Evolutionary conservation across 2,113 vertebrate genomes (phyloP).

Genomic region (Atlantisia rogersi): DNA sequence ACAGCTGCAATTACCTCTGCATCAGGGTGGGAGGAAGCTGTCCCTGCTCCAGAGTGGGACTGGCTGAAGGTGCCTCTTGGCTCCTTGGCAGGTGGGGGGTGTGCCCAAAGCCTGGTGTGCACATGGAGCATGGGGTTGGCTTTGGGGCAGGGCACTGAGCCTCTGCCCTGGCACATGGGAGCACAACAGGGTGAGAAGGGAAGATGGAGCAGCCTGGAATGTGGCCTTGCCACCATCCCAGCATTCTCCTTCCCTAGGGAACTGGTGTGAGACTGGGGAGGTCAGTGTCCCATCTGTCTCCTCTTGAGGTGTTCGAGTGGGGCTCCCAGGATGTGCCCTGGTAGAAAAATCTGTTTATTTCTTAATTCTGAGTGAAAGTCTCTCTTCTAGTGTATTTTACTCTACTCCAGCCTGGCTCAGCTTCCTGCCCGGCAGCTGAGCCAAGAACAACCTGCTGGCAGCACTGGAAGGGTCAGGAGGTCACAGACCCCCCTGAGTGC

Average conservation of each 20-base stretch:
- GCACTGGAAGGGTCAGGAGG: no score
- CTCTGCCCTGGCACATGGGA: fast-evolving
- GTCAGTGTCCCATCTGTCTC: background rate
- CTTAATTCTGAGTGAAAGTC: background rate
- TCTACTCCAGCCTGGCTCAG: background rate
- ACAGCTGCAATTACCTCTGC: background rate
- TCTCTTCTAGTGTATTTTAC: background rate
- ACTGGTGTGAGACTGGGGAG: background rate
- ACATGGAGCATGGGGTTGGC: background rate
- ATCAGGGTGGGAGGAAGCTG: background rate
- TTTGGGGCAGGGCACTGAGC: background rate
- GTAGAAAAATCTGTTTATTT: background rate
- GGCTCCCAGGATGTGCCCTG: background rate
- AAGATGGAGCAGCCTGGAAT: background rate
- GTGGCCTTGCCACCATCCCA: no score
- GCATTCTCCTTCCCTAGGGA: background rate
- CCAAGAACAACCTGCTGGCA: background rate
- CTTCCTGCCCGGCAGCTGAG: background rate
- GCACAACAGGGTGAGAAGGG: no score
- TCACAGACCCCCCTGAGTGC: no score
- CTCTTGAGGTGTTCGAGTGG: background rate
- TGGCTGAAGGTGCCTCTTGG: no score
- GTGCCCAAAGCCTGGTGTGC: background rate
- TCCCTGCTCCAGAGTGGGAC: no score
- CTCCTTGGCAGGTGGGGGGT: background rate